These are phyloP conservation scores for Penaeus japonicus DNA, from an alignment of 1,140 invertebrate genomes.

Conservation along the genomic window DNA sequence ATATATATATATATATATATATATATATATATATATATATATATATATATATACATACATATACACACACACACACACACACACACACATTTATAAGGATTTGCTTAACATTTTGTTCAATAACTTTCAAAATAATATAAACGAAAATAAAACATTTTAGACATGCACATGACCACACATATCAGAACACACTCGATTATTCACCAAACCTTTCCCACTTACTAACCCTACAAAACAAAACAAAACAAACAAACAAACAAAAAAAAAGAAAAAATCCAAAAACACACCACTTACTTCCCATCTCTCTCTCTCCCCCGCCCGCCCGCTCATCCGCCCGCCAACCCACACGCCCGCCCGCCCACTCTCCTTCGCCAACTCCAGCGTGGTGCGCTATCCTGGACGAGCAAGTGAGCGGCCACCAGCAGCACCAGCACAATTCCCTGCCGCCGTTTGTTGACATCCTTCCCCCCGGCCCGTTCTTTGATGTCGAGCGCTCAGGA, in stretches of 20 bases:
- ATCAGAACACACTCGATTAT: too few species aligned
- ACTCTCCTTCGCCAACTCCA: slow-evolving; percentile 4
- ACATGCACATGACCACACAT: too few species aligned
- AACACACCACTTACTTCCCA: not conserved
- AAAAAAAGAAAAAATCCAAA: not conserved
- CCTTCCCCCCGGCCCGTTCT: slow-evolving; percentile 55
- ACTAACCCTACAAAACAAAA: too few species aligned
- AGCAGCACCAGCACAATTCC: slow-evolving; percentile 26
- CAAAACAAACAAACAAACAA: not conserved
- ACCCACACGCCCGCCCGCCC: not conserved
- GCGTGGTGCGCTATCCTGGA: slow-evolving; percentile 33
- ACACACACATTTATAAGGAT: too few species aligned
- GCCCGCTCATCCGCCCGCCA: not conserved
- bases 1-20: too few species aligned
- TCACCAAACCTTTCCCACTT: too few species aligned
- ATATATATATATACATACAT: not conserved
- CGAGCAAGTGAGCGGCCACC: slow-evolving; percentile 27
- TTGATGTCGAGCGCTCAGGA: slow-evolving; percentile 51
- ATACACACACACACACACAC: not conserved
- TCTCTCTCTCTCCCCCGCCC: not conserved
- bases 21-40: slow-evolving; percentile 6
- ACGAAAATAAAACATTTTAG: too few species aligned
- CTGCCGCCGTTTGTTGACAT: slow-evolving; percentile 56
- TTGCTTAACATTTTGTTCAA: too few species aligned
- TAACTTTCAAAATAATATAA: too few species aligned